Base-by-base conservation (phyloP, 1,140 invertebrate genomes). In the Sitodiplosis mosellana region DNA sequence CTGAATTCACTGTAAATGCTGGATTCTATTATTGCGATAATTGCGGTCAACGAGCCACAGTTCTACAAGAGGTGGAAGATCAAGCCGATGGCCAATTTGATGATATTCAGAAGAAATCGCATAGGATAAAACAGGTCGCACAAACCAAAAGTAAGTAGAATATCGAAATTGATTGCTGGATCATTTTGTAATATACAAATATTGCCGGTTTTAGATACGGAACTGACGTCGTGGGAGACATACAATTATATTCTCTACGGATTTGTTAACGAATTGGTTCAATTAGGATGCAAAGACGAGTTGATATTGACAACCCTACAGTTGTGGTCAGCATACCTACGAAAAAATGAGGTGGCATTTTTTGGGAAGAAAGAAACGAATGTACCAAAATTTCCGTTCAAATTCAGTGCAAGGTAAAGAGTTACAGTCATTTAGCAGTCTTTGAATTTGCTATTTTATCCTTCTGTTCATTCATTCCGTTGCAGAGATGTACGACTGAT, bases 181-280 rank as follows among this genome's bases (percentile, higher is more conserved):
- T 19, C 17, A 15, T 42, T 10, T 42, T 48, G 18, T 45, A 43
- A 45, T 50, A 27, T 49, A 45, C 46, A 33, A 22, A 38, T 46
- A 34, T 46, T 49, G 43, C 51, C 34, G 47, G 45, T 52, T 51
- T 27, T 45, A 53, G 54, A 48, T 45, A 21, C 59, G 19, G 66
- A 72, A 34, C 66, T 75, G 52, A 80, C 76, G 1, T 69, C 71
- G 11, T 79, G 75, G 76, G 77, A 80, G 61, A 66, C 72, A 14
- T 77, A 75, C 52, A 82, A 81, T 64, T 71, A 74, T 50, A 68
- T 76, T 27, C 55, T 82, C 14, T 65, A 71, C 33, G 75, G 73
- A 11, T 58, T 80, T 45, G 64, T 72, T 0, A 66, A 80, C 51
- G 74, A 80, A 56, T 54, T 80, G 2, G 67, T 78, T 1, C 52